Percentiles rank a stretch among this genome's conserved stretches.
phyloP scores from a whole-genome alignment of 2,888 invertebrate genomes.

The Opisthograptis luteolata region DNA sequence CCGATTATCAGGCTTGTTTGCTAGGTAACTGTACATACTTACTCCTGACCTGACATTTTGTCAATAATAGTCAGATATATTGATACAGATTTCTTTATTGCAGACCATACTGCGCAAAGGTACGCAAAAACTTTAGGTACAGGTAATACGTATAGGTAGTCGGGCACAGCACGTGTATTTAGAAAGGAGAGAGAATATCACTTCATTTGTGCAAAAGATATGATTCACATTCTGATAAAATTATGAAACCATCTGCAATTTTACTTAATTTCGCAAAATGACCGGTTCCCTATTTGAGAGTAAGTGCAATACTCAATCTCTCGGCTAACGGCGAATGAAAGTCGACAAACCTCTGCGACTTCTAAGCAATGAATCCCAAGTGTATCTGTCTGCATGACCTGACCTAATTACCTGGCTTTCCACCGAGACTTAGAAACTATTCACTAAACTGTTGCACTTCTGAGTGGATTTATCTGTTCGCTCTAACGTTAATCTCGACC shows the following conservation, averaged over 20 bases:
- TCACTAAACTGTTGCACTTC: not conserved
- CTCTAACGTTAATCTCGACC: not conserved
- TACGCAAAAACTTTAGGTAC: too few species aligned
- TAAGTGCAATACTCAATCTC: slow-evolving; percentile 5
- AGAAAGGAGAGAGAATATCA: too few species aligned
- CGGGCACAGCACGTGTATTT: too few species aligned
- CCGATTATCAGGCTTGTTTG: too few species aligned
- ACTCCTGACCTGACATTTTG: too few species aligned
- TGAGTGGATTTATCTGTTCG: not conserved
- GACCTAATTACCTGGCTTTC: slow-evolving; percentile 24
- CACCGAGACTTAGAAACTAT: not conserved
- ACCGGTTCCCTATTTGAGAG: not conserved
- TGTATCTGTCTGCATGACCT: slow-evolving; percentile 24
- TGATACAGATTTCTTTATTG: too few species aligned
- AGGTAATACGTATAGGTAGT: too few species aligned
- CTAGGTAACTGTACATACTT: too few species aligned
- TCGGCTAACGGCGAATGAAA: slow-evolving; percentile 11
- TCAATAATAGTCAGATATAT: too few species aligned
- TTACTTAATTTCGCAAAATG: not conserved
- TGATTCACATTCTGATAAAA: too few species aligned
- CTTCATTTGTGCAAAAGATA: too few species aligned
- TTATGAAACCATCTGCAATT: not conserved
- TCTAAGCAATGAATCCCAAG: slow-evolving; percentile 20
- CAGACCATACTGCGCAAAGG: too few species aligned
- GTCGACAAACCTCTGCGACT: slow-evolving; percentile 13